Evolutionary conservation across 1,140 invertebrate species (phyloP).

Genomic region (Drosophila nigrodunni): DNA sequence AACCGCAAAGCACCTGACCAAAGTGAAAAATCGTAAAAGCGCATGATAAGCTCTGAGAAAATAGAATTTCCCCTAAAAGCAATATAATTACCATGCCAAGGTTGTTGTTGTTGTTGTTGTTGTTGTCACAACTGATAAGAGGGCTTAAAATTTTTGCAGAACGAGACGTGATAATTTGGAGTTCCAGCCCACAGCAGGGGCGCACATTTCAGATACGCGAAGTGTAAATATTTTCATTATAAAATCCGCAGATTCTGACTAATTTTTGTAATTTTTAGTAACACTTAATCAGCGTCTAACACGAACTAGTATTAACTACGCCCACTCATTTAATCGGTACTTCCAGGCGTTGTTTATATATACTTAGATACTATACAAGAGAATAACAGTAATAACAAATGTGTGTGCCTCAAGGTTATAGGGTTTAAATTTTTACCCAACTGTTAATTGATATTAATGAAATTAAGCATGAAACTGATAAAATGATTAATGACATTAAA

Average conservation of each 20-base stretch:
- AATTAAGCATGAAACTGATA: conserved; percentile 27
- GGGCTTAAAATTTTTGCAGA: conserved; percentile 39
- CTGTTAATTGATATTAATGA: conserved; percentile 32
- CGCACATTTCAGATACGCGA: neutral
- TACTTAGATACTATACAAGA: conserved; percentile 10
- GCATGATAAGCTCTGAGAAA: conserved; percentile 57
- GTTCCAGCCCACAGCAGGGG: neutral
- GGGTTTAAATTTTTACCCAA: conserved; percentile 1
- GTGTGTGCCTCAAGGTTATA: conserved; percentile 12
- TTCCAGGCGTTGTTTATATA: neutral
- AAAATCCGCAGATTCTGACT: conserved; percentile 5
- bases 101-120: neutral
- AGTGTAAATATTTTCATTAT: conserved; percentile 18
- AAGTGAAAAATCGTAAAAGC: conserved; percentile 48
- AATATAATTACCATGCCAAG: conserved; percentile 48
- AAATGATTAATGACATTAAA: conserved; percentile 22
- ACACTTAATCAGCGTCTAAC: conserved; percentile 4
- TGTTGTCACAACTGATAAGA: conserved; percentile 42
- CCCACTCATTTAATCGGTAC: conserved; percentile 33
- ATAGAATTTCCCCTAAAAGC: conserved; percentile 39
- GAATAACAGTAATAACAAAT: conserved; percentile 16
- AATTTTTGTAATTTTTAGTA: conserved; percentile 16
- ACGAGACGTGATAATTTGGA: conserved; percentile 31
- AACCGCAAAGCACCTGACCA: conserved; percentile 58
- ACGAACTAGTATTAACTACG: conserved; percentile 9